phyloP scores from a whole-genome alignment of 2,113 vertebrate species.

The Myanophis thanlyinensis region DNA sequence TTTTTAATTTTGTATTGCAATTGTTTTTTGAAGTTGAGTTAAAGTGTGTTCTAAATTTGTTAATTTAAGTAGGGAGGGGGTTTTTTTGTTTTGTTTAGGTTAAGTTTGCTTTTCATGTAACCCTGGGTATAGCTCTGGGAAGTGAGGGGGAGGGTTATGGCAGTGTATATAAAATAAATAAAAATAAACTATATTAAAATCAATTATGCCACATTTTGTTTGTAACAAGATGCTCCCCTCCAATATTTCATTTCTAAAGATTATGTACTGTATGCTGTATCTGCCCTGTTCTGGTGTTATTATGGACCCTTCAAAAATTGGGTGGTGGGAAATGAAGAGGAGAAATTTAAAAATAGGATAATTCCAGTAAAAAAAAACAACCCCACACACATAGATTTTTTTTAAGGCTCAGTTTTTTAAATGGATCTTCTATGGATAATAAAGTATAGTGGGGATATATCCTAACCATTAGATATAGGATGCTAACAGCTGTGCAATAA shows the following conservation, averaged over 20 bases:
- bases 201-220: too few species aligned
- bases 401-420: neutral
- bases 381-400: neutral
- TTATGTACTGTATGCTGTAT: neutral
- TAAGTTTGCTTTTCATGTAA: too few species aligned
- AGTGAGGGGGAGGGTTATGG: too few species aligned
- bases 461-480: neutral
- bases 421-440: neutral
- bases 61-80: too few species aligned
- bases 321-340: neutral
- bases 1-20: too few species aligned
- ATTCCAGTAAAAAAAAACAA: neutral
- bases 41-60: too few species aligned
- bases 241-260: neutral
- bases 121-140: too few species aligned
- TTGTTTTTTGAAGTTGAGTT: too few species aligned
- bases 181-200: too few species aligned
- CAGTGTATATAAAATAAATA: too few species aligned
- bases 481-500: neutral
- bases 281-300: neutral
- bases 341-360: neutral
- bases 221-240: neutral
- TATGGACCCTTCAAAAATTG: neutral
- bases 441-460: neutral
- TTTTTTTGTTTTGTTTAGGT: too few species aligned